These are phyloP conservation scores for Siphlonurus alternatus DNA, from an alignment of 2,888 invertebrate species.

Conservation along the genomic window DNA sequence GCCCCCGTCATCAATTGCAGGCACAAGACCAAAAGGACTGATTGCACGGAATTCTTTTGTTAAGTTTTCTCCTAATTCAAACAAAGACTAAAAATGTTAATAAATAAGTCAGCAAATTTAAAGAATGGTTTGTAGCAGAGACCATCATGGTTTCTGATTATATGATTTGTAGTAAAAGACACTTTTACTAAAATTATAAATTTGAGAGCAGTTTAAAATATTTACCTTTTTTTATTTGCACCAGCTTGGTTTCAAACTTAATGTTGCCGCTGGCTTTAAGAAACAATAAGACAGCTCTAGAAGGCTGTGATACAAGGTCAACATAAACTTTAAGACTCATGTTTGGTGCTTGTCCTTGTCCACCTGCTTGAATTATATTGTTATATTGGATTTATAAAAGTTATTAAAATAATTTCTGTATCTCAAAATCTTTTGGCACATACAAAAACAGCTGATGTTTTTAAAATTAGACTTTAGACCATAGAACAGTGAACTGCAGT, in stretches of 20 bases:
- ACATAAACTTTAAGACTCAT: constrained; percentile 5
- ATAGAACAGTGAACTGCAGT: no score
- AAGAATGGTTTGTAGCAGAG: no score
- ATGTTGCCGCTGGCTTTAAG: constrained; percentile 8
- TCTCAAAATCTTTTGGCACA: background rate
- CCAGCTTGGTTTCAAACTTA: constrained; percentile 3
- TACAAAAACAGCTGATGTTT: background rate
- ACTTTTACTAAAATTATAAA: no score
- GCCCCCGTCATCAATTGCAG: constrained; percentile 6
- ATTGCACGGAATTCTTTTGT: constrained; percentile 5
- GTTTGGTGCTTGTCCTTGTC: background rate
- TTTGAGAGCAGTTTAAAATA: background rate
- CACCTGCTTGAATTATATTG: background rate
- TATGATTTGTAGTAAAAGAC: no score
- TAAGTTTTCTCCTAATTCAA: constrained; percentile 2
- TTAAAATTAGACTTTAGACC: no score
- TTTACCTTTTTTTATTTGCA: constrained; percentile 7
- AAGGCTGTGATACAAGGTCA: constrained; percentile 7
- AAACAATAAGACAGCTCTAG: constrained; percentile 7
- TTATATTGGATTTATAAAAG: no score
- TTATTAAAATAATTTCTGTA: background rate
- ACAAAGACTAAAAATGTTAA: background rate
- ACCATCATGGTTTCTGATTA: no score
- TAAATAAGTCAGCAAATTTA: background rate
- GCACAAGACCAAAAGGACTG: constrained; percentile 7